Percentiles rank a stretch among this genome's conserved stretches.
These are phyloP conservation scores for Tragelaphus buxtoni DNA, from an alignment of 2,113 vertebrate genomes.

Conservation along the genomic window DNA sequence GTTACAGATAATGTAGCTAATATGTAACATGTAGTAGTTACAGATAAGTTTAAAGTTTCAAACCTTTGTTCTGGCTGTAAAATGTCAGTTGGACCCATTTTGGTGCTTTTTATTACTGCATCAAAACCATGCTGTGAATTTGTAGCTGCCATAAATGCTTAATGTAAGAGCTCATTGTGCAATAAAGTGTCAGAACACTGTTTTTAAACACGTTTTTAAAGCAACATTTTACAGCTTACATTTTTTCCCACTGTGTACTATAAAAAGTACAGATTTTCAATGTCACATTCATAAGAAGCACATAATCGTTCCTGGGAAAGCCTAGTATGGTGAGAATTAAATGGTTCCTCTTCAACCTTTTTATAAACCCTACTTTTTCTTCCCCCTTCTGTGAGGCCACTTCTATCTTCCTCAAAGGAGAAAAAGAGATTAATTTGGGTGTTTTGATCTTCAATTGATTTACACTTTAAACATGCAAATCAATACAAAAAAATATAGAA, in stretches of 20 bases:
- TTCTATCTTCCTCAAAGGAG: background rate
- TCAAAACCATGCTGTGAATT: slow-evolving; percentile 78
- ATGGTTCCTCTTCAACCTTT: slow-evolving; percentile 39
- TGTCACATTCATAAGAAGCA: slow-evolving; percentile 74
- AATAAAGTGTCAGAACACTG: slow-evolving; percentile 77
- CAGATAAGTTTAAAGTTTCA: slow-evolving; percentile 74
- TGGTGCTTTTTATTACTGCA: slow-evolving; percentile 70
- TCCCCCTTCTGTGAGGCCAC: background rate
- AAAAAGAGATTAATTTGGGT: slow-evolving; percentile 47
- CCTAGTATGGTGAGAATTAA: slow-evolving; percentile 44
- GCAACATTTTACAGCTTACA: slow-evolving; percentile 74
- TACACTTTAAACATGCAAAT: background rate
- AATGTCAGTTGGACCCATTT: slow-evolving; percentile 76
- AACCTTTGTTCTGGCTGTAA: slow-evolving; percentile 78
- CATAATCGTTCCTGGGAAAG: slow-evolving; percentile 69
- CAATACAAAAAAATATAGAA: background rate
- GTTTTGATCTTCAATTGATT: background rate
- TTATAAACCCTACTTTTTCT: slow-evolving; percentile 32
- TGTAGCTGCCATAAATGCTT: slow-evolving; percentile 79
- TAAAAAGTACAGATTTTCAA: slow-evolving; percentile 76
- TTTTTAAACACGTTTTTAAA: slow-evolving; percentile 78
- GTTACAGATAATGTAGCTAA: slow-evolving; percentile 69
- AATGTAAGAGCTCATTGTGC: slow-evolving; percentile 78
- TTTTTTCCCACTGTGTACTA: slow-evolving; percentile 70
- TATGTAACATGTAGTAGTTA: slow-evolving; percentile 59